These are phyloP conservation scores for Cecidostiba fungosa DNA, from an alignment of 2,888 invertebrate genomes.

Conservation along the genomic window DNA sequence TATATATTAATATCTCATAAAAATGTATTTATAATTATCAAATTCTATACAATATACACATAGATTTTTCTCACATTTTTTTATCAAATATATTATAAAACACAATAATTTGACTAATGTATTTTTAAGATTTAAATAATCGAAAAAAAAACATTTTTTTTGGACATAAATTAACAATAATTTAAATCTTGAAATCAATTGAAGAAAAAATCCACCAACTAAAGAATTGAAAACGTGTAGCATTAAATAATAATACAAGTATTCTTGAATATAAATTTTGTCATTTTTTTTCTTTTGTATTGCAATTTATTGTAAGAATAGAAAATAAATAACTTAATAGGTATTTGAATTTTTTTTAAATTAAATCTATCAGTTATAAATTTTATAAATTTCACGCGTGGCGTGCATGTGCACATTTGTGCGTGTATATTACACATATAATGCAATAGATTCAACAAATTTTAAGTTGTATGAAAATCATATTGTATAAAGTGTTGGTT, in stretches of 20 bases:
- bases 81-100: constrained; percentile 18
- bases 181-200: not conserved
- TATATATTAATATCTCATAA: not conserved
- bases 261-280: constrained; percentile 17
- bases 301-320: constrained; percentile 50
- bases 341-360: constrained; percentile 45
- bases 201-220: too few species aligned
- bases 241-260: not conserved
- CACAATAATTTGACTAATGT: not conserved
- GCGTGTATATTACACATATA: constrained; percentile 55
- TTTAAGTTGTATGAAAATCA: constrained; percentile 43
- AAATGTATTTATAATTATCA: constrained; percentile 21
- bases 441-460: constrained; percentile 55
- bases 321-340: constrained; percentile 61
- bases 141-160: not conserved
- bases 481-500: constrained; percentile 49
- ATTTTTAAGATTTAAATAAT: not conserved
- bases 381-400: constrained; percentile 48
- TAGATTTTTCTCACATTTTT: constrained; percentile 6
- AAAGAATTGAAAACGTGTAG: too few species aligned
- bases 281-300: constrained; percentile 19
- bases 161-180: not conserved
- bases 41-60: constrained; percentile 31
- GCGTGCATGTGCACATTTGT: constrained; percentile 47
- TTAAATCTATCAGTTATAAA: constrained; percentile 51